Evolutionary conservation across 2,888 invertebrate genomes (phyloP).

Genomic region (Clanis bilineata): DNA sequence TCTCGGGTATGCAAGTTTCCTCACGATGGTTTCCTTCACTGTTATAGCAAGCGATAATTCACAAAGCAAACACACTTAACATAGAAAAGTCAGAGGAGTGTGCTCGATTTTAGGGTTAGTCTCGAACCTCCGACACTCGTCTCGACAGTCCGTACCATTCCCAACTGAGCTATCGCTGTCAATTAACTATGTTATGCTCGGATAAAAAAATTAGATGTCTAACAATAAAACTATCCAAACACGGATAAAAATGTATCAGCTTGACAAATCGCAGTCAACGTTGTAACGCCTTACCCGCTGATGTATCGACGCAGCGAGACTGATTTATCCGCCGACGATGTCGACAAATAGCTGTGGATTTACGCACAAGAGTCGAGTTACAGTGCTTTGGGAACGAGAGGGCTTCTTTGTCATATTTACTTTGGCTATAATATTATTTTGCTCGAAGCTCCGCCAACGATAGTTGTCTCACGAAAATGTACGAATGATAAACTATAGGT

Average conservation of each 20-base stretch:
- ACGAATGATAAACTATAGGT: too few species aligned
- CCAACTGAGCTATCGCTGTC: too few species aligned
- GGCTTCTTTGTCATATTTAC: conserved; percentile 7
- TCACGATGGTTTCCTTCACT: too few species aligned
- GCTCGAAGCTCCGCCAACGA: too few species aligned
- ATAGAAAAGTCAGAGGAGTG: too few species aligned
- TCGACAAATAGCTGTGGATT: conserved; percentile 26
- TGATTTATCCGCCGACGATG: conserved; percentile 29
- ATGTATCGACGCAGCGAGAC: conserved; percentile 27
- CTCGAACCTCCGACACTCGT: too few species aligned
- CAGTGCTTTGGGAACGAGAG: not conserved
- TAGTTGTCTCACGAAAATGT: too few species aligned
- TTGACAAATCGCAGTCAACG: conserved; percentile 23
- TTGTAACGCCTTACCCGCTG: conserved; percentile 25
- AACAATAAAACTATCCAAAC: not conserved
- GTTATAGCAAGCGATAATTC: too few species aligned
- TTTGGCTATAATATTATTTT: not conserved
- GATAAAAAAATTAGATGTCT: not conserved
- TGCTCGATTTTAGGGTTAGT: too few species aligned
- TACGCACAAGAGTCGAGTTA: conserved; percentile 13
- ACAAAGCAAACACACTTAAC: too few species aligned
- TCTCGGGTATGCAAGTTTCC: too few species aligned
- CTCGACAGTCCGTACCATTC: too few species aligned
- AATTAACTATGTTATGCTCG: not conserved
- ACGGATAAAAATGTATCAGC: conserved; percentile 15